These are phyloP conservation scores for Sinocyclocheilus anophthalmus DNA, from an alignment of 2,113 vertebrate species.

Conservation along the genomic window DNA sequence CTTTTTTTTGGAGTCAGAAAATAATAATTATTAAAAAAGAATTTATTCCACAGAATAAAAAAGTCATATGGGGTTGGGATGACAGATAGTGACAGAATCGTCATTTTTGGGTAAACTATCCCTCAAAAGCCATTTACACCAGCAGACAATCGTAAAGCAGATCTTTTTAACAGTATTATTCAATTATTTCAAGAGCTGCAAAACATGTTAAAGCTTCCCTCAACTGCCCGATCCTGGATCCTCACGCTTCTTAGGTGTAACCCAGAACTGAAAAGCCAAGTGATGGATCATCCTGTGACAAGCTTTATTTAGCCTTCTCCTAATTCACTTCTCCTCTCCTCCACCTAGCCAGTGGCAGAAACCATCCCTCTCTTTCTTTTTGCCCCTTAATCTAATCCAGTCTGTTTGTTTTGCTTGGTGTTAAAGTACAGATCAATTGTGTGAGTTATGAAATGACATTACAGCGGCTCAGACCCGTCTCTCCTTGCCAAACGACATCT, in stretches of 20 bases:
- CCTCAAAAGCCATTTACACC: neutral
- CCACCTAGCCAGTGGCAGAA: conserved; percentile 27
- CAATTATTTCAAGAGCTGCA: neutral
- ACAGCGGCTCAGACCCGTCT: conserved; percentile 62
- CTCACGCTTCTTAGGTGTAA: neutral
- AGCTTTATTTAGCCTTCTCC: conserved; percentile 20
- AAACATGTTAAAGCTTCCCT: neutral
- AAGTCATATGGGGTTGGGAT: neutral
- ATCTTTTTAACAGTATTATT: neutral
- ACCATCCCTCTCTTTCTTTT: conserved; percentile 6
- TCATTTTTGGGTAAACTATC: too few species aligned
- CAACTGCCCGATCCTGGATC: neutral
- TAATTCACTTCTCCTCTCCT: conserved; percentile 18
- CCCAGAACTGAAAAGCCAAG: neutral
- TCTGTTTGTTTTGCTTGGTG: conserved; percentile 65
- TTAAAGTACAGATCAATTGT: conserved; percentile 67
- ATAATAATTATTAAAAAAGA: too few species aligned
- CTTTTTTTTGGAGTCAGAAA: neutral
- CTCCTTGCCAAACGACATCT: conserved; percentile 37
- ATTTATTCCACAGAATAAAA: too few species aligned
- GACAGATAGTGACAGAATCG: too few species aligned
- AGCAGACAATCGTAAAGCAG: neutral
- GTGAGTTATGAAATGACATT: conserved; percentile 76
- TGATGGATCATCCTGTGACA: conserved; percentile 56
- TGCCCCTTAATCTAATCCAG: conserved; percentile 53